A percentile compares a stretch with the other conserved stretches of the same genome.
Conservation (phyloP, 2,888 invertebrate genomes). For the Linyphia triangularis region DNA sequence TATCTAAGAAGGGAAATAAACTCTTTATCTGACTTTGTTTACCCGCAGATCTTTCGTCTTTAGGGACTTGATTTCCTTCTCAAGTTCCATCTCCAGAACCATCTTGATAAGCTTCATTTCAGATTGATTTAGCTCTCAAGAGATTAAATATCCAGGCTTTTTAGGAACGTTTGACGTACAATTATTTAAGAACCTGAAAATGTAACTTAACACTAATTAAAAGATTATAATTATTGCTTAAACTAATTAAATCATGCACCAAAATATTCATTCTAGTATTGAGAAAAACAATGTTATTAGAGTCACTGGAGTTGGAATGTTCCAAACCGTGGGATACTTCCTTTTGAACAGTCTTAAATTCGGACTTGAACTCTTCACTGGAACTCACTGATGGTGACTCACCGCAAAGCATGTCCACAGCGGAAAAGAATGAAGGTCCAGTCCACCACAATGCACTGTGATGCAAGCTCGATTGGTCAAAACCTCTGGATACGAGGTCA, state of each 20-base stretch:
- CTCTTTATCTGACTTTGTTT: background rate
- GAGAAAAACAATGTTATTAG: too few relatives aligned
- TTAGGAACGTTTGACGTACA: background rate
- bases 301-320: too few relatives aligned
- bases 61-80: background rate
- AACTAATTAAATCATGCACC: too few relatives aligned
- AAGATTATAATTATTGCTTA: too few relatives aligned
- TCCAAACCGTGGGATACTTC: too few relatives aligned
- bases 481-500: background rate
- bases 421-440: background rate
- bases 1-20: conserved; percentile 3
- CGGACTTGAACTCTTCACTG: too few relatives aligned
- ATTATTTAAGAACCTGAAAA: conserved; percentile 19
- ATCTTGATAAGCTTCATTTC: background rate
- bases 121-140: background rate
- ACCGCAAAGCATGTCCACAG: too few relatives aligned
- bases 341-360: too few relatives aligned
- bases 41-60: too few relatives aligned
- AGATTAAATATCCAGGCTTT: background rate
- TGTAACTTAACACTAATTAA: conserved; percentile 5
- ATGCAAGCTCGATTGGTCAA: too few relatives aligned
- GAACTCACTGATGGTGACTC: too few relatives aligned
- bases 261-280: too few relatives aligned
- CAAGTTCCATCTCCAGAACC: background rate
- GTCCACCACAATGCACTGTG: background rate